Conservation (phyloP, 2,113 vertebrate genomes). For the Neotoma lepida region DNA sequence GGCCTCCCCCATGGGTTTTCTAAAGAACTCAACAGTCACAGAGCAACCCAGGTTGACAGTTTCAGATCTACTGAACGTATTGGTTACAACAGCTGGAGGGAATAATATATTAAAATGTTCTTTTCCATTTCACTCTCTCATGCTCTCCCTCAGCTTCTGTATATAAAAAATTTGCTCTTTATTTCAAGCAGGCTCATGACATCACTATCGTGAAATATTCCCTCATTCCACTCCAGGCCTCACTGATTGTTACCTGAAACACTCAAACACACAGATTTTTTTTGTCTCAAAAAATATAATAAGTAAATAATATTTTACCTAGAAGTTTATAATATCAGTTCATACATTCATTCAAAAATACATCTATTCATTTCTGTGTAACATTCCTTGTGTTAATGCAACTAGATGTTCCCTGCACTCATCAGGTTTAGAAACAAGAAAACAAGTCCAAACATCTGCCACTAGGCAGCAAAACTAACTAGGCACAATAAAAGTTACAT, state of each 20-base stretch:
- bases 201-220: neutral
- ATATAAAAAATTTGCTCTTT: neutral
- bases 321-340: neutral
- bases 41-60: neutral
- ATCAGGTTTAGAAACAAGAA: neutral
- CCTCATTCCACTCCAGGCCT: neutral
- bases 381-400: neutral
- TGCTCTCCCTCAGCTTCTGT: neutral
- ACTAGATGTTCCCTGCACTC: neutral
- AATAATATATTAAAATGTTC: neutral
- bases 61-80: neutral
- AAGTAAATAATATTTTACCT: neutral
- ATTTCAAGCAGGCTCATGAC: neutral
- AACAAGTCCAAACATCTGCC: neutral
- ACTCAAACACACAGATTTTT: neutral
- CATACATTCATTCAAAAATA: neutral
- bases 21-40: neutral
- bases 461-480: neutral
- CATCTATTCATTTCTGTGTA: neutral
- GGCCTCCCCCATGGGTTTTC: neutral
- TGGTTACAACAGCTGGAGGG: neutral
- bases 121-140: neutral
- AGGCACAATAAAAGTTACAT: neutral
- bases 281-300: neutral
- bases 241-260: constrained; percentile 7